These are phyloP conservation scores for Myocastor coypus DNA, from an alignment of 2,113 vertebrate genomes.

Conservation along the genomic window DNA sequence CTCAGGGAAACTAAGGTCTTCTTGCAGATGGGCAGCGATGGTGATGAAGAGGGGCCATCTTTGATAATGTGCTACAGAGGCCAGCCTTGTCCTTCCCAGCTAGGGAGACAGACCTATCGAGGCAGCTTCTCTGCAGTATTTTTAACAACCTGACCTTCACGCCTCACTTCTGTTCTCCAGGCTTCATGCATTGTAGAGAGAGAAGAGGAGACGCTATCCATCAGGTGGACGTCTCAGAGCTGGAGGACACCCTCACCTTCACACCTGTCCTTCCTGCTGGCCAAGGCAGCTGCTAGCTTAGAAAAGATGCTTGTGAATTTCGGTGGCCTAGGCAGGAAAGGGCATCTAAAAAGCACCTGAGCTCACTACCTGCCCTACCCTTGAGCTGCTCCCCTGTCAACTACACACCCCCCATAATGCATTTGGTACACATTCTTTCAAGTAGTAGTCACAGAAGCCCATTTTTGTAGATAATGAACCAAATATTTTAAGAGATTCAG, in stretches of 20 bases:
- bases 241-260: not conserved
- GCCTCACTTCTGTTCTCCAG: not conserved
- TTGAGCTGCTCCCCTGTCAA: not conserved
- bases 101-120: not conserved
- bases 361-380: not conserved
- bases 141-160: not conserved
- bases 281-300: not conserved
- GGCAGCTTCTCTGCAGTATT: not conserved
- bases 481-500: not conserved
- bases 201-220: not conserved
- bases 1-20: not conserved
- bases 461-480: not conserved
- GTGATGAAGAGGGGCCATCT: not conserved
- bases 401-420: not conserved
- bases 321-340: not conserved
- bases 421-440: not conserved
- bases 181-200: not conserved
- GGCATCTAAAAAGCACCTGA: not conserved
- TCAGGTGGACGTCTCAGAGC: not conserved
- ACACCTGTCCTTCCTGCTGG: not conserved
- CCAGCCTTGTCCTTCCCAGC: not conserved
- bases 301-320: not conserved
- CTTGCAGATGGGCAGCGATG: not conserved
- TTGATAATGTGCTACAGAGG: no score
- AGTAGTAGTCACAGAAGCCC: not conserved